phyloP scores from a whole-genome alignment of 2,888 invertebrate genomes.

The Onchidella celtica region DNA sequence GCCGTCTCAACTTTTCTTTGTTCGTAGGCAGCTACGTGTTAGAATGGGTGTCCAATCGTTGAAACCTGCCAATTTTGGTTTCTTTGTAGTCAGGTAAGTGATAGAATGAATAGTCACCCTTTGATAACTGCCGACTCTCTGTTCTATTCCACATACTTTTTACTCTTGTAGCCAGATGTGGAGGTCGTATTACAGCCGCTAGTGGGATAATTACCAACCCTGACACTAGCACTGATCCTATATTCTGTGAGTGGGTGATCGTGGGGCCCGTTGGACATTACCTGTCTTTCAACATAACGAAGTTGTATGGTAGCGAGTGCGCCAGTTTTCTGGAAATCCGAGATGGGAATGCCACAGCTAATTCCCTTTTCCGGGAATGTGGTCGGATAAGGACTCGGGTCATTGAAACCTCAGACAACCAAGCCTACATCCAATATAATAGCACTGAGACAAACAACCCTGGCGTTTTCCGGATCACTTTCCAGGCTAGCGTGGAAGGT shows the following conservation, averaged over 20 bases:
- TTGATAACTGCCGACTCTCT: too few relatives aligned
- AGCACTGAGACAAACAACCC: slow-evolving; percentile 59
- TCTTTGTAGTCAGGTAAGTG: too few relatives aligned
- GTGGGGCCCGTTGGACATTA: slow-evolving; percentile 77
- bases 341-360: slow-evolving; percentile 74
- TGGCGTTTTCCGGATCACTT: slow-evolving; percentile 72
- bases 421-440: slow-evolving; percentile 69
- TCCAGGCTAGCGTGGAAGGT: slow-evolving; percentile 76
- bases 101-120: too few relatives aligned
- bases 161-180: slow-evolving; percentile 85
- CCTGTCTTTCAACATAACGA: slow-evolving; percentile 71
- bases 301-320: slow-evolving; percentile 74
- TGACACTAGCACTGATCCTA: slow-evolving; percentile 83
- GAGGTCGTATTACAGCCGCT: slow-evolving; percentile 84
- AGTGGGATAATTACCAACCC: slow-evolving; percentile 86
- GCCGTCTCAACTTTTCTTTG: too few relatives aligned
- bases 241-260: slow-evolving; percentile 87
- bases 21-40: too few relatives aligned
- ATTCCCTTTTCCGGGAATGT: background rate
- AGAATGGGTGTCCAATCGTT: too few relatives aligned
- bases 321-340: slow-evolving; percentile 74
- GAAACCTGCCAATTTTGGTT: too few relatives aligned
- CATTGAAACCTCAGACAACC: slow-evolving; percentile 80
- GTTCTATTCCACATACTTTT: too few relatives aligned
- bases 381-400: slow-evolving; percentile 42